phyloP scores from a whole-genome alignment of 2,888 invertebrate genomes.

The Dendrolimus houi region DNA sequence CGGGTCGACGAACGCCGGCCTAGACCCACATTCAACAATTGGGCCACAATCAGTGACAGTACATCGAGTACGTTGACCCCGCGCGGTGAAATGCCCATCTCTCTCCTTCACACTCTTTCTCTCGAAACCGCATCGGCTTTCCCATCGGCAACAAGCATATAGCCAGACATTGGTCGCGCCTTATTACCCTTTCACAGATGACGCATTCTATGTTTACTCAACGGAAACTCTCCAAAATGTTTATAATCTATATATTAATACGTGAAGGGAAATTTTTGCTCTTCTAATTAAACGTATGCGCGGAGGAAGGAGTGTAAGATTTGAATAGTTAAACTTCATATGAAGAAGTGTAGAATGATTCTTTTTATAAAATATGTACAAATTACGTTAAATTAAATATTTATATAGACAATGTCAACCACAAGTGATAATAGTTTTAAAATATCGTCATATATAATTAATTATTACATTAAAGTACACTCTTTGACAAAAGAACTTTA shows the following conservation, averaged over 20 bases:
- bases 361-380: too few species aligned
- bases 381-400: too few species aligned
- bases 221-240: constrained; percentile 13
- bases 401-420: too few species aligned
- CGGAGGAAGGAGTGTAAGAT: too few species aligned
- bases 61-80: constrained; percentile 69
- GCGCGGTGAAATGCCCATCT: constrained; percentile 73
- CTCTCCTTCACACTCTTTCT: constrained; percentile 72
- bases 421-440: too few species aligned
- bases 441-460: too few species aligned
- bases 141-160: constrained; percentile 24
- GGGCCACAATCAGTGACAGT: constrained; percentile 76
- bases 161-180: background rate
- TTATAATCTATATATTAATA: constrained; percentile 1
- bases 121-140: constrained; percentile 58
- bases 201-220: constrained; percentile 12
- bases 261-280: background rate
- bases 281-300: background rate
- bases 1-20: constrained; percentile 76
- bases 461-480: too few species aligned
- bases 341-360: too few species aligned
- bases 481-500: too few species aligned
- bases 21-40: constrained; percentile 75
- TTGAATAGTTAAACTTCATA: too few species aligned
- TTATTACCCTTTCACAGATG: background rate